Evolutionary conservation across 2,888 invertebrate species (phyloP).

Genomic region (Emmelina monodactyla): DNA sequence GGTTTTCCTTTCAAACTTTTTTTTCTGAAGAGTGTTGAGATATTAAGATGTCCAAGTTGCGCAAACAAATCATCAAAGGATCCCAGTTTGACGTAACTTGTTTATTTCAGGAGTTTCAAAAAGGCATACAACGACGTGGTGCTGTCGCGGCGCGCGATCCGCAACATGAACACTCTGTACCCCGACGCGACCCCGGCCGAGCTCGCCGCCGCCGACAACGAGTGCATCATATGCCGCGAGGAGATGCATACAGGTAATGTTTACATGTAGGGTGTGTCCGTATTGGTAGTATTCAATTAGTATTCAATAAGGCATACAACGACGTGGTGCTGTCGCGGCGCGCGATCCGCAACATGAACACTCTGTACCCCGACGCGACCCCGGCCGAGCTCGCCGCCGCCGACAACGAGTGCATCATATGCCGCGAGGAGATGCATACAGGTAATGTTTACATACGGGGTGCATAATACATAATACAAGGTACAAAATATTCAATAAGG

Average conservation of each 20-base stretch:
- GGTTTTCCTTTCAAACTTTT: too few relatives aligned
- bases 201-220: constrained; percentile 91
- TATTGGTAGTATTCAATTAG: not conserved
- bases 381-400: constrained; percentile 88
- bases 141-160: constrained; percentile 93
- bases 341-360: constrained; percentile 98
- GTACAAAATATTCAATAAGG: too few relatives aligned
- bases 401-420: constrained; percentile 99
- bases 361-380: constrained; percentile 95
- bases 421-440: constrained; percentile 84
- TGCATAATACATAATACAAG: too few relatives aligned
- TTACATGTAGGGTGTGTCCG: not conserved
- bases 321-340: constrained; percentile 96
- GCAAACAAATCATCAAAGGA: too few relatives aligned
- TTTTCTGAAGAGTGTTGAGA: too few relatives aligned
- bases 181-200: constrained; percentile 96
- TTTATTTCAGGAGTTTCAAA: constrained; percentile 83
- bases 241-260: constrained; percentile 73
- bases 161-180: constrained; percentile 97
- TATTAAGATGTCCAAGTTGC: too few relatives aligned
- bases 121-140: constrained; percentile 98
- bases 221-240: constrained; percentile 98
- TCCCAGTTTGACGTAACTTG: too few relatives aligned
- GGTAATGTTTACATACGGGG: constrained; percentile 36
- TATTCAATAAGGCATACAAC: constrained; percentile 94